Evolutionary conservation across 2,113 vertebrate species (phyloP).

Genomic region (Leptosomus discolor): DNA sequence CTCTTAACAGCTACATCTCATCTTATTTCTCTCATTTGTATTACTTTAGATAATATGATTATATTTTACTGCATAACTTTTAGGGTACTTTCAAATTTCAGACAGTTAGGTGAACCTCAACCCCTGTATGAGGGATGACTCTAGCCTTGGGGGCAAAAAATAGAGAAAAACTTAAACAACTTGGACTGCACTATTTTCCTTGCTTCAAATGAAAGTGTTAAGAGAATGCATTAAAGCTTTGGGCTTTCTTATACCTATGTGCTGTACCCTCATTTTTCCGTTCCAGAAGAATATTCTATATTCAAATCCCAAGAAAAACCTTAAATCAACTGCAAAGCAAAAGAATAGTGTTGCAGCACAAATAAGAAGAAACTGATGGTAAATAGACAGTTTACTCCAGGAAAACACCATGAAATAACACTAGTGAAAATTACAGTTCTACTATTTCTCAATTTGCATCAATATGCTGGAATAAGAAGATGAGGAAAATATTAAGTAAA

Average conservation of each 20-base stretch:
- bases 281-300: not conserved
- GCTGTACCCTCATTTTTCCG: not conserved
- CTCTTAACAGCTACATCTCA: not conserved
- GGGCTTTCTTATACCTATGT: not conserved
- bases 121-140: not conserved
- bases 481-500: not conserved
- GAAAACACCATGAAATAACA: not conserved
- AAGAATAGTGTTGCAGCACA: not conserved
- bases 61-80: not conserved
- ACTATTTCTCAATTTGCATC: not conserved
- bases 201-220: not conserved
- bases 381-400: not conserved
- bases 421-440: not conserved
- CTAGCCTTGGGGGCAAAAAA: not conserved
- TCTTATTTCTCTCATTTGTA: not conserved
- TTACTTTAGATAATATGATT: not conserved
- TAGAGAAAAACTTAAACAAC: not conserved
- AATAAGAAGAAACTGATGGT: not conserved
- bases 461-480: not conserved
- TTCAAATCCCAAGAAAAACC: not conserved
- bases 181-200: not conserved
- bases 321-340: not conserved
- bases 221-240: not conserved
- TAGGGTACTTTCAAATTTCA: not conserved
- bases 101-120: not conserved